Base-by-base conservation (phyloP, 2,113 vertebrate species). In the Leiothrix lutea region DNA sequence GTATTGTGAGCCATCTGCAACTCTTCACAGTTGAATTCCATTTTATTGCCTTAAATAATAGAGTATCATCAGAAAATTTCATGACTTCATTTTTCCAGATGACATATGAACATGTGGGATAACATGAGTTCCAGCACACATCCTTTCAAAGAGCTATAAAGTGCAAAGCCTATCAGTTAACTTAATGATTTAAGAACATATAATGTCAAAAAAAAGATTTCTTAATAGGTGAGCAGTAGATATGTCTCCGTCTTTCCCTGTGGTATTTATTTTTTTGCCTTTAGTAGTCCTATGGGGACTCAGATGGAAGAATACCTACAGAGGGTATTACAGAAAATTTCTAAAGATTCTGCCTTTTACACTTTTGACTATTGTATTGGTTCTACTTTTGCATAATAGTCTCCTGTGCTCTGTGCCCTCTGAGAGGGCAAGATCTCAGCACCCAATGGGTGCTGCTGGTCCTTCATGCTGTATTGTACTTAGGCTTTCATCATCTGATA, bases 41-140 rank as follows among this genome's bases (percentile, higher is more conserved):
- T 93, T 95, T 92, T 91, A 90, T 82, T 95, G 94, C 73, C 36
- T 90, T 87, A 89, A 93, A 91, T 96, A 95, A 91, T 79, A 72
- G 74, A 91, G 28, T 44, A 45, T 69, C 61, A 92, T 88, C 57
- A 88, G 54, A 57, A 94, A 96, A 88, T 91, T 64, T 94, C n/a
- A 94, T 89, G 90, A 45, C 40, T 53, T 93, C 65, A 72, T 96
- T 93, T 93, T 92, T 94, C 78, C 74, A 82, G 62, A 85, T 79
- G 81, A 90, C 53, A 65, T 82, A 90, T 72, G 90, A 89, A 62
- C 56, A 51, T 61, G 56, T 83, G 50, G 35, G 10, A 50, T 84
- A 77, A 62, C 42, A 54, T 35, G 15, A 90, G 8, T 72, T 87
- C 17, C 38, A 75, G 36, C 15, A 80, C 1, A 2, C 10, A 69